phyloP scores from a whole-genome alignment of 2,113 vertebrate species.

The Aldabrachelys gigantea region DNA sequence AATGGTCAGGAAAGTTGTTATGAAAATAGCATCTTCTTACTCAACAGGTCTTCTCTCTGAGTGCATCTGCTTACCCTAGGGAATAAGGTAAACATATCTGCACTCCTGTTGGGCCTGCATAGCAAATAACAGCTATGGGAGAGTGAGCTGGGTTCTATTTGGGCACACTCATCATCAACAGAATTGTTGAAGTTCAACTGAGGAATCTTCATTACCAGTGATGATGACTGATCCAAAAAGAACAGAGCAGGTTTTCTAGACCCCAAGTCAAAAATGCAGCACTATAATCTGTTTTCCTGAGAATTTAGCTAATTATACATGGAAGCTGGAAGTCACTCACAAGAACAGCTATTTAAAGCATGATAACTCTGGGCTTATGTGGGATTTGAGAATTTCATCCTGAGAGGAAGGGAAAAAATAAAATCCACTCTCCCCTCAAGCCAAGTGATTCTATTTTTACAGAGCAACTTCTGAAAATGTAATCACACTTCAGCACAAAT shows the following conservation, averaged over 20 bases:
- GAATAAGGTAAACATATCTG: not conserved
- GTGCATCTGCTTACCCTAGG: rapidly evolving
- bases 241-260: not conserved
- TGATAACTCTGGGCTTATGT: not conserved
- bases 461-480: not conserved
- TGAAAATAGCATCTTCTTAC: not conserved
- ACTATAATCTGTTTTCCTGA: not conserved
- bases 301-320: not conserved
- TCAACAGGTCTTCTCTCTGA: not conserved
- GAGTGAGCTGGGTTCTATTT: not conserved
- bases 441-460: not conserved
- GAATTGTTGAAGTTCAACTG: rapidly evolving
- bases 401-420: not conserved
- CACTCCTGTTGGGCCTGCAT: not conserved
- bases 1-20: not conserved
- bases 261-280: not conserved
- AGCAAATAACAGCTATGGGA: not conserved
- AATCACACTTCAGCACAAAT: not conserved
- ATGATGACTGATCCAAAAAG: not conserved
- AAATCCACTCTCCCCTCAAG: not conserved
- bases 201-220: not conserved
- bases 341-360: not conserved
- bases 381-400: not conserved
- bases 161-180: not conserved
- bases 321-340: not conserved